These are phyloP conservation scores for Pedetes capensis DNA, from an alignment of 2,113 vertebrate genomes.

Conservation along the genomic window DNA sequence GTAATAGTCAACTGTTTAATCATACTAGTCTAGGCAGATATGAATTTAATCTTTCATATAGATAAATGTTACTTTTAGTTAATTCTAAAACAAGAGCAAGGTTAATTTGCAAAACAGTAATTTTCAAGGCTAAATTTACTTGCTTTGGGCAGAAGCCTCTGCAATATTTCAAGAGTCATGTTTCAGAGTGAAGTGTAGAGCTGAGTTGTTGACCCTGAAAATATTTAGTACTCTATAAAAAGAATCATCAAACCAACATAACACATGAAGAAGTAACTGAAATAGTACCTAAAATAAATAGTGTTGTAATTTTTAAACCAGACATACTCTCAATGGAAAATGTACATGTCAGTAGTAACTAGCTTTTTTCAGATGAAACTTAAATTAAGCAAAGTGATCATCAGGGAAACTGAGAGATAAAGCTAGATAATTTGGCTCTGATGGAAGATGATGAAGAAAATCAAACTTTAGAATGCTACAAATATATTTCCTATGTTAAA, in stretches of 20 bases:
- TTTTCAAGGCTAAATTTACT: not conserved
- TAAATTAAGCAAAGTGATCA: constrained; percentile 11
- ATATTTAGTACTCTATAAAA: constrained; percentile 27
- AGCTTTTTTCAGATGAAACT: not conserved
- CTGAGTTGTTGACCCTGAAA: constrained; percentile 1
- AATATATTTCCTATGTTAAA: not conserved
- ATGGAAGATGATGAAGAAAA: not conserved
- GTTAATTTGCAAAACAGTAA: constrained; percentile 4
- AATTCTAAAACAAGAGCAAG: not conserved
- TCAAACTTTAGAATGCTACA: not conserved
- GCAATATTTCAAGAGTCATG: not conserved
- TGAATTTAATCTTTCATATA: constrained; percentile 17
- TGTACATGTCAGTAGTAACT: not conserved
- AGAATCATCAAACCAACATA: not conserved
- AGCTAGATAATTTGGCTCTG: not conserved
- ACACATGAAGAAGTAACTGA: not conserved
- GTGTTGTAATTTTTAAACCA: constrained; percentile 1
- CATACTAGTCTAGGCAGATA: not conserved
- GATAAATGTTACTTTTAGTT: not conserved
- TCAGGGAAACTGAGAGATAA: constrained; percentile 24
- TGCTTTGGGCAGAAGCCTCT: not conserved
- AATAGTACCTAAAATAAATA: constrained; percentile 34
- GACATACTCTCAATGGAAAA: not conserved
- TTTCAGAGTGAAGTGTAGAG: not conserved
- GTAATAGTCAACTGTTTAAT: not conserved